Conservation (phyloP, 2,113 vertebrate genomes). For the Leucopternis melanops region DNA sequence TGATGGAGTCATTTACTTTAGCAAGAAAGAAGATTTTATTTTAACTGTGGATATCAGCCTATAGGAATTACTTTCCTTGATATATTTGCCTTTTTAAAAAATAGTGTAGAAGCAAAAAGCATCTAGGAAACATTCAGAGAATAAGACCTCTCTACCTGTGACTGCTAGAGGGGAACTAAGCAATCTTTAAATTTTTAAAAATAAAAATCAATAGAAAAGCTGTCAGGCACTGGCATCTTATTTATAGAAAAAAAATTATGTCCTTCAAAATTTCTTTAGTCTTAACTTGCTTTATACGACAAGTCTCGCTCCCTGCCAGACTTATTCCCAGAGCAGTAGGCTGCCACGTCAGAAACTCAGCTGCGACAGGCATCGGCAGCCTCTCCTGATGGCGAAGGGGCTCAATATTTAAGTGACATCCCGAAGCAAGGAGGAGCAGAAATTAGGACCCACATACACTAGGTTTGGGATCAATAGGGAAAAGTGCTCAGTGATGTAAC, state of each 20-base stretch:
- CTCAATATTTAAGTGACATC: not conserved
- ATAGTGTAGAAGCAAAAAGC: not conserved
- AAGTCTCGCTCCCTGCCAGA: not conserved
- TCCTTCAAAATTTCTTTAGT: not conserved
- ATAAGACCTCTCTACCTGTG: not conserved
- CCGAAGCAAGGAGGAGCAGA: not conserved
- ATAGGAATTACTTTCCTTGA: not conserved
- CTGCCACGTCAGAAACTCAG: not conserved
- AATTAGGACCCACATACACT: not conserved
- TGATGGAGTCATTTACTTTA: not conserved
- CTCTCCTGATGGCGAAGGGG: not conserved
- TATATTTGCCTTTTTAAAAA: not conserved
- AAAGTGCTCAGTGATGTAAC: not conserved
- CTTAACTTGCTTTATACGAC: not conserved
- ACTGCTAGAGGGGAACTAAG: not conserved
- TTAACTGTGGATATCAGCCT: not conserved
- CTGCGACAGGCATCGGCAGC: accelerated
- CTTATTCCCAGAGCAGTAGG: not conserved
- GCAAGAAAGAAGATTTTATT: not conserved
- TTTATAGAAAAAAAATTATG: not conserved
- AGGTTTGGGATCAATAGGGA: not conserved
- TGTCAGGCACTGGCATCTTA: not conserved
- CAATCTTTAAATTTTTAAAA: not conserved
- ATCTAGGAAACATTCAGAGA: not conserved
- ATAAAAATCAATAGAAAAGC: not conserved